Base-by-base conservation (phyloP, 2,888 invertebrate species). In the Spilosoma lubricipeda region DNA sequence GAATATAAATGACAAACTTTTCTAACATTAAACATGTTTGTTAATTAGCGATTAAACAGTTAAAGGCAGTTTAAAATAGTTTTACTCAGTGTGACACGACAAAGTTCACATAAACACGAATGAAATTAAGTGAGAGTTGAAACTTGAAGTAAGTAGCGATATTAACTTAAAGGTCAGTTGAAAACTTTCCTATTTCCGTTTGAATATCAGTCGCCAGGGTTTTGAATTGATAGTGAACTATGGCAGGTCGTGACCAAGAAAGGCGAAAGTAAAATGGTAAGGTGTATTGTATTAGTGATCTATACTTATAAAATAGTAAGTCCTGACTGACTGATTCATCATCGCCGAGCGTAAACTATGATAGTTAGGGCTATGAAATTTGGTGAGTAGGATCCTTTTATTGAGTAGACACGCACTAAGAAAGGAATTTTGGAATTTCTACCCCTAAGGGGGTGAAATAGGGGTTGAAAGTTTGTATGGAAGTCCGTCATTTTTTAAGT, bases 231-330 rank as follows among this genome's bases (percentile, higher is more conserved):
- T 78, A 82, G 84, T 89, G 90, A 90, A 91, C 90, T 90, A 88
- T 90, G 88, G 77, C 87, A 84, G 80, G 85, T 88, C 90, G 90
- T 91, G 92, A 89, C 85, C 87, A 87, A 74, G 82, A 84, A 85
- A 84, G 83, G 88, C 85, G 90, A 91, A 90, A 91, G 91, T 91
- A 89, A 89, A 87, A 86, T 75, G 85, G 80, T 80, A 80, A 83
- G 86, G 81, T 81, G 79, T 80, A 87, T 83, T 85, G 81, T 85
- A 83, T 85, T 76, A 74, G 80, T 88, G 85, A 84, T 84, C 84
- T n/a, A n/a, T n/a, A n/a, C n/a, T n/a, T n/a, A n/a, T n/a, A n/a
- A n/a, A n/a, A n/a, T n/a, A n/a, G n/a, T n/a, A n/a, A n/a, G n/a
- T n/a, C n/a, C n/a, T n/a, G n/a, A n/a, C n/a, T n/a, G n/a, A n/a